A percentile compares a stretch with the other conserved stretches of the same genome.
phyloP scores from a whole-genome alignment of 2,888 invertebrate species.

The Drosophila algonquin region DNA sequence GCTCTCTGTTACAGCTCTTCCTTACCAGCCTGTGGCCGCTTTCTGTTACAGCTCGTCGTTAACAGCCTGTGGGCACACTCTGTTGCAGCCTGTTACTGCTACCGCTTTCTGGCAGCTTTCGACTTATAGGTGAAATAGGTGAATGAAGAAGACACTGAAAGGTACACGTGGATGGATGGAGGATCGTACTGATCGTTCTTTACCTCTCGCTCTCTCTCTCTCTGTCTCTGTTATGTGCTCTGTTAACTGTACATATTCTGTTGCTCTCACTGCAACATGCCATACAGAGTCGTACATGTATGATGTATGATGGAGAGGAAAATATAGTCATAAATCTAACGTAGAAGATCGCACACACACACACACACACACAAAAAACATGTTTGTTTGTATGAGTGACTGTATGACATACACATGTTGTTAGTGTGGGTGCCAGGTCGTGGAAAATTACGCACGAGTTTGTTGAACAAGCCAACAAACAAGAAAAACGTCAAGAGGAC shows the following conservation, averaged over 20 bases:
- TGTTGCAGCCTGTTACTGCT: too few species aligned
- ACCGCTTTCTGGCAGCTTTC: neutral
- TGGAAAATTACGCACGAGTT: constrained; percentile 50
- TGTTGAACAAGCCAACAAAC: constrained; percentile 52
- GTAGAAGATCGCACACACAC: neutral
- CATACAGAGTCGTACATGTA: too few species aligned
- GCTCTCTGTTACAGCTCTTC: too few species aligned
- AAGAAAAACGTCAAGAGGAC: constrained; percentile 20
- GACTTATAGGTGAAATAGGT: too few species aligned
- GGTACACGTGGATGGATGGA: too few species aligned
- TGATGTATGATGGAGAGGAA: neutral
- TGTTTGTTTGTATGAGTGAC: too few species aligned
- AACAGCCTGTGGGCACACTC: too few species aligned
- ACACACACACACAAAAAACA: neutral
- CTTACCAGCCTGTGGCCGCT: too few species aligned
- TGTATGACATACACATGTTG: neutral
- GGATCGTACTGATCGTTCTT: neutral
- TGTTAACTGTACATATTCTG: neutral
- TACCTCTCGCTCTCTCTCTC: neutral
- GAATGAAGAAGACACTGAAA: too few species aligned
- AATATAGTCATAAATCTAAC: neutral
- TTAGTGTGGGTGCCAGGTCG: neutral
- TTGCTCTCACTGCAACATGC: neutral
- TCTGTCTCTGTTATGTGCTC: neutral
- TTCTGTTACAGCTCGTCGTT: too few species aligned